Evolutionary conservation across 2,113 vertebrate species (phyloP).

Genomic region (Hipposideros armiger): DNA sequence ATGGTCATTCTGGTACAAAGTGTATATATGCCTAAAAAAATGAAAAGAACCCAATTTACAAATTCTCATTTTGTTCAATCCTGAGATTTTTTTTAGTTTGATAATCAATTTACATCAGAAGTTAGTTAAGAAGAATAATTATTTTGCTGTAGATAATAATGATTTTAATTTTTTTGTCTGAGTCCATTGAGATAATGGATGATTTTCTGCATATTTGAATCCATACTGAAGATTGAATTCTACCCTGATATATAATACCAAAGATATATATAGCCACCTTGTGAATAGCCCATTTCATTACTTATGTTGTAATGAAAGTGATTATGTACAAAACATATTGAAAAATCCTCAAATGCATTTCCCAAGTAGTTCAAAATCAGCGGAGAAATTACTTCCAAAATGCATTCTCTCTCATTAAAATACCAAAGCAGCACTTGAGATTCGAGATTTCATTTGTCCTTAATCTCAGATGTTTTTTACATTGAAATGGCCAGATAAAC

Average conservation of each 20-base stretch:
- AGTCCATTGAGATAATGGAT: neutral
- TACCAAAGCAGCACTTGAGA: neutral
- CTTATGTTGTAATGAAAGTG: neutral
- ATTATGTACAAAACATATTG: neutral
- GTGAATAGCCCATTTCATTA: neutral
- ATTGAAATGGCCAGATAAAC: neutral
- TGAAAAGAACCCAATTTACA: neutral
- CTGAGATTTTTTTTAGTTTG: neutral
- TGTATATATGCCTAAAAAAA: neutral
- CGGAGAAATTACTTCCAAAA: neutral
- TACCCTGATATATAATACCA: neutral
- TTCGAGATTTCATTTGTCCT: neutral
- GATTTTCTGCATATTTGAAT: neutral
- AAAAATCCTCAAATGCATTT: neutral
- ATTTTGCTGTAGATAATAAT: neutral
- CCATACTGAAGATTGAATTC: neutral
- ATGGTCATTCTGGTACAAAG: neutral
- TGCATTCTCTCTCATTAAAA: neutral
- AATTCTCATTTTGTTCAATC: neutral
- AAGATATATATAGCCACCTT: neutral
- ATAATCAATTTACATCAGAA: neutral
- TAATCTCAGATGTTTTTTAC: neutral
- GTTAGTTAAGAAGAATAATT: neutral
- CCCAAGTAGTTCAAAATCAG: neutral
- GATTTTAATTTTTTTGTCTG: neutral